These are phyloP conservation scores for Hapalemur alaotrensis DNA, from an alignment of 2,797 vertebrate species.

Conservation along the genomic window DNA sequence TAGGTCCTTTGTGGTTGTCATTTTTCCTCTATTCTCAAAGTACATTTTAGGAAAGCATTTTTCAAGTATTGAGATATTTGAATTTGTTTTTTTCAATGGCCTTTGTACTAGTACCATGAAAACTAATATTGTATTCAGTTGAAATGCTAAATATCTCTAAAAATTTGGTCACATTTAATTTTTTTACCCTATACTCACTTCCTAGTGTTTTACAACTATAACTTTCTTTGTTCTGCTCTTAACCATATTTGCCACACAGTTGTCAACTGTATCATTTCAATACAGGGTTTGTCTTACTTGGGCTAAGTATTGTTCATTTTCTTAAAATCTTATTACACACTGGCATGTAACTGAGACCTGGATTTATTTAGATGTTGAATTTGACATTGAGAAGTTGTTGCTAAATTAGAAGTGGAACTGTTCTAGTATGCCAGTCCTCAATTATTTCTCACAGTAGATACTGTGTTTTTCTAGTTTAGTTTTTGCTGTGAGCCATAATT, in stretches of 20 bases:
- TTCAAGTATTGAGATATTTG: neutral
- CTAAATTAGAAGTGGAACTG: neutral
- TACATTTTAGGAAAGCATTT: neutral
- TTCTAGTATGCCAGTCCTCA: neutral
- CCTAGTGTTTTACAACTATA: neutral
- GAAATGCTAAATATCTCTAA: neutral
- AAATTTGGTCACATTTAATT: neutral
- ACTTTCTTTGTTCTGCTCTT: neutral
- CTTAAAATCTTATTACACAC: neutral
- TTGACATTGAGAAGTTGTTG: neutral
- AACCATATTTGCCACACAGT: neutral
- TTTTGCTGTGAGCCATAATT: neutral
- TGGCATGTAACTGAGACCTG: neutral
- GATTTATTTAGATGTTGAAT: constrained; percentile 19
- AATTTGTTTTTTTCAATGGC: neutral
- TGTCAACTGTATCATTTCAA: neutral
- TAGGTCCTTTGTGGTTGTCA: constrained; percentile 58
- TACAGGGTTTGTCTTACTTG: neutral
- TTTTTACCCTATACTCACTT: neutral
- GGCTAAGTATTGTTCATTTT: neutral
- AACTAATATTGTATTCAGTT: neutral
- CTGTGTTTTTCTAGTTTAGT: neutral
- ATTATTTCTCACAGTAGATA: neutral
- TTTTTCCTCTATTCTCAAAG: constrained; percentile 49
- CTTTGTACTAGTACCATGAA: neutral